Conservation (phyloP, 2,797 vertebrate genomes). For the Onychomys torridus region DNA sequence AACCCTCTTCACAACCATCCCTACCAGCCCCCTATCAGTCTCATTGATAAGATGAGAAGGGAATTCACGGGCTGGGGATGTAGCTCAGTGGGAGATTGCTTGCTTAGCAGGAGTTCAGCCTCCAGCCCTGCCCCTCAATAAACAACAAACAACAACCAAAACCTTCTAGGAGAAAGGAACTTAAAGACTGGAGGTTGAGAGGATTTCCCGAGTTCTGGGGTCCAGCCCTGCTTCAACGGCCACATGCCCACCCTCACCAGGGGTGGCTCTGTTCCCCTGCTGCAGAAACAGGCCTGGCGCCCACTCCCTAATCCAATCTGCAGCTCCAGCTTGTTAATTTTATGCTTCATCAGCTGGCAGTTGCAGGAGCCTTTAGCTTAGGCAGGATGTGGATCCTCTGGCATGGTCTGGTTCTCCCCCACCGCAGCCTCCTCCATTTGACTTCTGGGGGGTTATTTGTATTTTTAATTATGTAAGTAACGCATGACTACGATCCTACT, state of each 20-base stretch:
- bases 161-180: background rate
- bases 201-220: background rate
- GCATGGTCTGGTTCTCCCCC: background rate
- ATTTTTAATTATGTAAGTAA: conserved; percentile 72
- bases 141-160: background rate
- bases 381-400: background rate
- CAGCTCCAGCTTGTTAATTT: conserved; percentile 72
- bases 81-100: background rate
- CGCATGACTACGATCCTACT: conserved; percentile 46
- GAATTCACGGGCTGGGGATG: background rate
- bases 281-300: background rate
- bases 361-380: conserved; percentile 22
- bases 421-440: background rate
- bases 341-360: conserved; percentile 65
- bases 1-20: background rate
- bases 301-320: conserved; percentile 55
- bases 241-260: background rate
- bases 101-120: background rate
- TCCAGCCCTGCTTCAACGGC: background rate
- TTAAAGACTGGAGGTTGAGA: background rate
- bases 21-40: background rate
- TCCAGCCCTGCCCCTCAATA: background rate
- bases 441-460: conserved; percentile 65
- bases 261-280: background rate
- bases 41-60: background rate